Base-by-base conservation (phyloP, 2,888 invertebrate genomes). In the Ichneumon xanthorius region DNA sequence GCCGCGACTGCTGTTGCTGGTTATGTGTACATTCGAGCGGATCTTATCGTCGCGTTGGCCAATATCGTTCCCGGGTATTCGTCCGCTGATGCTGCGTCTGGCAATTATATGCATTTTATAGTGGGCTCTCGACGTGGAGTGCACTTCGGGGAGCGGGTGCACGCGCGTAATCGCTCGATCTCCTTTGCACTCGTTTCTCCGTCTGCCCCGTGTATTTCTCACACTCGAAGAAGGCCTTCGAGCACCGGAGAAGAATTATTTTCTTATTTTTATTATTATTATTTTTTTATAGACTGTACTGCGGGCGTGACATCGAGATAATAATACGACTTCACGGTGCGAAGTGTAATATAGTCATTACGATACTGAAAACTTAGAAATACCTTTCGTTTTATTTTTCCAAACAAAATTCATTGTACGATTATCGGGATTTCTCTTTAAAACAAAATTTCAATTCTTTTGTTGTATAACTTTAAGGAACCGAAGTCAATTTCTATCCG, bases 81-180 rank as follows among this genome's bases (percentile, higher is more conserved):
- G 78, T 78, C 61, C 70, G 53, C 75, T 33, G 75, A 58, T 58
- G 79, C 68, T 75, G 53, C 30, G 67, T 78, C 78, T 70, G 75
- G 85, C 85, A 85, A 85, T 85, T 85, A 85, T 85, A 82, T 82
- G 81, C 79, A 82, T 82, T 85, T 85, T 82, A 85, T 71, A 75
- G 85, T 58, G 53, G 45, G 45, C 45, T 48, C 73, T 67, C 81
- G 58, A 14, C 67, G 63, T 81, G 72, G 83, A 86, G 85, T 85
- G 85, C 87, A 88, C 87, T 89, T 87, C 75, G 80, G 87, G 71
- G 84, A 78, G 80, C 77, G 73, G 80, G 81, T 67, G 73, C 72
- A 63, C 75, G 70, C 65, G 53, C 70, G 63, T 89, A 90, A 90
- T 90, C 90, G 89, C 85, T 85, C 86, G 87, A 90, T 90, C 90